A percentile compares a stretch with the other conserved stretches of the same genome.
These are phyloP conservation scores for Halictus ligatus DNA, from an alignment of 2,888 invertebrate genomes.

Conservation along the genomic window DNA sequence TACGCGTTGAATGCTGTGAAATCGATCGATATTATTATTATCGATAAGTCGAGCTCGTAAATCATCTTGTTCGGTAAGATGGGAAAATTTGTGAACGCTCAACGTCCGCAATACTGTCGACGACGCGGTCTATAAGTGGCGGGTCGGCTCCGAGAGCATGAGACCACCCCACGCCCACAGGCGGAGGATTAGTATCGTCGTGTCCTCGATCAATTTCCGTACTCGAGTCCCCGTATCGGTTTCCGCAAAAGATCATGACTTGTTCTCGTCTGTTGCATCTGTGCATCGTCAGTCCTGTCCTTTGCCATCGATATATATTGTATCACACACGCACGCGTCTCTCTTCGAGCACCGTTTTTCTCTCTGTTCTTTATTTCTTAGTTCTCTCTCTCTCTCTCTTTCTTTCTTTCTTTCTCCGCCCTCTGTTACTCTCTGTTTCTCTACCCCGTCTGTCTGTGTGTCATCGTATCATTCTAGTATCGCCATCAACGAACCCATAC, in stretches of 20 bases:
- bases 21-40: not conserved
- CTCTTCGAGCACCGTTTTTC: conserved; percentile 63
- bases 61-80: too few relatives aligned
- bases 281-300: conserved; percentile 73
- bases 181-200: conserved; percentile 44
- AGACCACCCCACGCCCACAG: not conserved
- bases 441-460: conserved; percentile 13
- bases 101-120: not conserved
- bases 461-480: conserved; percentile 43
- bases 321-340: conserved; percentile 65
- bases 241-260: conserved; percentile 42
- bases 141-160: conserved; percentile 29
- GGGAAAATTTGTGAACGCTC: too few relatives aligned
- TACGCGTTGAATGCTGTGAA: not conserved
- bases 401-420: not conserved
- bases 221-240: conserved; percentile 52
- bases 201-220: conserved; percentile 49
- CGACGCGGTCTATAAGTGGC: not conserved
- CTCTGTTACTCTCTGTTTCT: not conserved
- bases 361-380: conserved; percentile 26
- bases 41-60: not conserved
- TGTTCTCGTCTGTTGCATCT: conserved; percentile 69
- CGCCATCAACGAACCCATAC: conserved; percentile 5
- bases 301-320: conserved; percentile 58
- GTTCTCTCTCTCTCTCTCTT: conserved; percentile 6